Conservation (phyloP, 2,797 vertebrate genomes). For the Etheostoma nigrum region DNA sequence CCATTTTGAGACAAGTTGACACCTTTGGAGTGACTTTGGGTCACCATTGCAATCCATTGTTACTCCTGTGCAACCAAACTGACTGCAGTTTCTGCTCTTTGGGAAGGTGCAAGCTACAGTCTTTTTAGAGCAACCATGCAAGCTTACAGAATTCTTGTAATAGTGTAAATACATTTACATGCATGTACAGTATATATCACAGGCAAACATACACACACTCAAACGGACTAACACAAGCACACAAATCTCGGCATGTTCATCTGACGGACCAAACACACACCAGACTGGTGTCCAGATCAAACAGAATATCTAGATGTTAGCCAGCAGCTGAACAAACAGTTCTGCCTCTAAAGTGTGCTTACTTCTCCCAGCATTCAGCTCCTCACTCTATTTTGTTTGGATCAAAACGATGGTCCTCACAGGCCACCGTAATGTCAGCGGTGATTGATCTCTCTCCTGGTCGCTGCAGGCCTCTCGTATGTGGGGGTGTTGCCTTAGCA, state of each 20-base stretch:
- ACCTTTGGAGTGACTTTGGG: background rate
- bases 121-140: background rate
- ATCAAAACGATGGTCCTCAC: slow-evolving; percentile 64
- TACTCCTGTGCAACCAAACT: background rate
- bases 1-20: background rate
- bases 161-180: background rate
- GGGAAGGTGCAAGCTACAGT: background rate
- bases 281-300: slow-evolving; percentile 72
- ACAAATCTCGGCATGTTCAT: slow-evolving; percentile 10
- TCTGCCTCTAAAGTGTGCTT: slow-evolving; percentile 64
- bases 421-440: slow-evolving; percentile 64
- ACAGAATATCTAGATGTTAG: slow-evolving; percentile 65
- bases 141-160: background rate
- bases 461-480: slow-evolving; percentile 47
- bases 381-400: slow-evolving; percentile 74
- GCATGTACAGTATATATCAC: background rate
- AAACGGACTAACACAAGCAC: slow-evolving; percentile 12
- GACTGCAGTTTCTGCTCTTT: background rate
- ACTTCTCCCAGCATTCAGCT: slow-evolving; percentile 66
- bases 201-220: background rate
- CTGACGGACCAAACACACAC: slow-evolving; percentile 34
- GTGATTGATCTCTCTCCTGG: slow-evolving; percentile 75
- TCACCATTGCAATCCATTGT: background rate
- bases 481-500: slow-evolving; percentile 63
- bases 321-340: slow-evolving; percentile 83